These are phyloP conservation scores for Grus americana DNA, from an alignment of 2,113 vertebrate genomes.

Conservation along the genomic window DNA sequence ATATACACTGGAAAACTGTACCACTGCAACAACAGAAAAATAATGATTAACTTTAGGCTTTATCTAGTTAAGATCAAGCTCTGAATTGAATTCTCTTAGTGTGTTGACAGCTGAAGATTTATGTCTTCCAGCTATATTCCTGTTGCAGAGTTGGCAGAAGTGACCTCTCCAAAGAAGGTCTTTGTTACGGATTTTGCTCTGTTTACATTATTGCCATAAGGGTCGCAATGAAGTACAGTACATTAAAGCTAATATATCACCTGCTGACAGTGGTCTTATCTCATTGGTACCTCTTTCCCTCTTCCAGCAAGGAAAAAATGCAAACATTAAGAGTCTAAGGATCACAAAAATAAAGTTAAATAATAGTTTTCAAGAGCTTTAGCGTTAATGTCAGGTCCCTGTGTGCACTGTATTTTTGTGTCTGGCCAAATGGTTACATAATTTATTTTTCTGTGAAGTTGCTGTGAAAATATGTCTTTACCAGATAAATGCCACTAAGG, in stretches of 20 bases:
- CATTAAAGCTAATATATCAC: constrained; percentile 74
- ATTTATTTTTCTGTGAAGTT: background rate
- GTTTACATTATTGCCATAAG: constrained; percentile 67
- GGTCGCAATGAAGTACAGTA: constrained; percentile 62
- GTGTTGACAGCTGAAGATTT: constrained; percentile 65
- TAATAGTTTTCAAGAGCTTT: constrained; percentile 26
- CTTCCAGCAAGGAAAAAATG: constrained; percentile 15
- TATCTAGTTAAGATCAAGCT: constrained; percentile 47
- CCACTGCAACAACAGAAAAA: constrained; percentile 13
- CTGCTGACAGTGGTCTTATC: constrained; percentile 62
- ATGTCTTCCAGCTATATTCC: constrained; percentile 49
- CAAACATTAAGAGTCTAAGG: background rate
- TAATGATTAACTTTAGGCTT: constrained; percentile 27
- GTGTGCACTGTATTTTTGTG: background rate
- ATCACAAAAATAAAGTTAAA: constrained; percentile 37
- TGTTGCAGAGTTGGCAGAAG: constrained; percentile 47
- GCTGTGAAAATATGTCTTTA: background rate
- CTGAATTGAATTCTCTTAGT: constrained; percentile 53
- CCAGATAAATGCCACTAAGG: background rate
- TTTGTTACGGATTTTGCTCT: constrained; percentile 56
- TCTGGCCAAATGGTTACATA: background rate
- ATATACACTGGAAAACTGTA: background rate
- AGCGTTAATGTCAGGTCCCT: background rate
- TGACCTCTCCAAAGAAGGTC: constrained; percentile 61
- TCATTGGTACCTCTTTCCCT: constrained; percentile 24